A percentile compares a stretch with the other conserved stretches of the same genome.
phyloP scores from a whole-genome alignment of 2,888 invertebrate genomes.

The Ectobius pallidus region DNA sequence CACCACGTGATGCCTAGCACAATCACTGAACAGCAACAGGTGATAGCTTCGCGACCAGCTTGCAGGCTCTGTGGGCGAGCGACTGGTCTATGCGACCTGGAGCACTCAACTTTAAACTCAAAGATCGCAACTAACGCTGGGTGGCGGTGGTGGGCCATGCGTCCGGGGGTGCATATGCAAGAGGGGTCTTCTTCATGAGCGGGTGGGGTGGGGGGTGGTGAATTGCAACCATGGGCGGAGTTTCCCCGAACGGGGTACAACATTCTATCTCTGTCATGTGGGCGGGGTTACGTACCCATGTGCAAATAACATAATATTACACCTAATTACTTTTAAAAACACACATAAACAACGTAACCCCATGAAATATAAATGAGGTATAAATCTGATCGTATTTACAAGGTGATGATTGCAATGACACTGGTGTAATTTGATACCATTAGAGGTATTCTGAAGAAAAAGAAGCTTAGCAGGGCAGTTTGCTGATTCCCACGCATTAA shows the following conservation, averaged over 20 bases:
- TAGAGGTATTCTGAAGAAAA: too few species aligned
- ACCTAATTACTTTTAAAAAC: not conserved
- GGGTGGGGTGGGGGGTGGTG: not conserved
- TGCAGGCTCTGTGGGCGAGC: not conserved
- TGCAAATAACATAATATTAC: not conserved
- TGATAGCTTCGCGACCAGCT: not conserved
- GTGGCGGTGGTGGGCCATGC: conserved; percentile 32
- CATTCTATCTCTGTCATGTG: not conserved
- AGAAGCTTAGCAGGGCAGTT: too few species aligned
- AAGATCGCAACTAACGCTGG: not conserved
- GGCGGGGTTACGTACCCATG: conserved; percentile 22
- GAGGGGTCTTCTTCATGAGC: conserved; percentile 23
- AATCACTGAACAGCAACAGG: conserved; percentile 7
- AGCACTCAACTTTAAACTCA: conserved; percentile 27
- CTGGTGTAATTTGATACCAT: too few species aligned
- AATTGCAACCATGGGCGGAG: not conserved
- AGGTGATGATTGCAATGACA: too few species aligned
- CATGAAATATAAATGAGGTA: too few species aligned
- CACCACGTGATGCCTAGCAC: too few species aligned
- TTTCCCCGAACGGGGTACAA: conserved; percentile 12
- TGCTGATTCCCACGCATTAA: too few species aligned
- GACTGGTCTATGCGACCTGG: not conserved
- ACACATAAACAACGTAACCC: too few species aligned
- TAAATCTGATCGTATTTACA: too few species aligned
- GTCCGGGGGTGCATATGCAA: conserved; percentile 27